Percentiles rank a stretch among this genome's conserved stretches.
Evolutionary conservation across 2,797 vertebrate species (phyloP).

Genomic region (Pygocentrus nattereri): DNA sequence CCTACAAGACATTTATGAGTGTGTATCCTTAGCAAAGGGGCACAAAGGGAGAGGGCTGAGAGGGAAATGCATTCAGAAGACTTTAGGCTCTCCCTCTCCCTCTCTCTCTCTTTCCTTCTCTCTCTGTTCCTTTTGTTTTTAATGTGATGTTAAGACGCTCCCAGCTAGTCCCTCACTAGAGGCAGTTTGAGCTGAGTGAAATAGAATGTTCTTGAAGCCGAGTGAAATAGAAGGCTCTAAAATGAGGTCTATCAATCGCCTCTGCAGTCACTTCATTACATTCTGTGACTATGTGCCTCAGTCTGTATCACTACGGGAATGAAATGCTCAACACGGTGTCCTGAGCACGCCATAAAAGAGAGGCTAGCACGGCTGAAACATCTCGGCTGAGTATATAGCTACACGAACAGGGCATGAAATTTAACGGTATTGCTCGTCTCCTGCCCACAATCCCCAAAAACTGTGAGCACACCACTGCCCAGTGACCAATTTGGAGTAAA

Average conservation of each 20-base stretch:
- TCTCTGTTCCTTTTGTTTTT: constrained; percentile 62
- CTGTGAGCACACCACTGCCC: background rate
- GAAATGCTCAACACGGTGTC: constrained; percentile 70
- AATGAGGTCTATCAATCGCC: constrained; percentile 76
- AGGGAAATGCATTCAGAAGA: constrained; percentile 48
- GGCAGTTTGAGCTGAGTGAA: constrained; percentile 75
- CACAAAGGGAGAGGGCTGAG: constrained; percentile 54
- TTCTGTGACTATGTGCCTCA: constrained; percentile 71
- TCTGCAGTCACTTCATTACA: constrained; percentile 51
- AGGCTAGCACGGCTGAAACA: constrained; percentile 72
- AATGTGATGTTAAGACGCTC: constrained; percentile 69
- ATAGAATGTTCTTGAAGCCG: constrained; percentile 50
- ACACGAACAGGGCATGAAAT: constrained; percentile 79
- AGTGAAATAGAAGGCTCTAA: constrained; percentile 69
- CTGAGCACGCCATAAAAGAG: constrained; percentile 74
- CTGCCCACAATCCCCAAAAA: constrained; percentile 43
- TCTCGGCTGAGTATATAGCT: constrained; percentile 64
- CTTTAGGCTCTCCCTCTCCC: constrained; percentile 51
- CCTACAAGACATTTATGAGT: constrained; percentile 74
- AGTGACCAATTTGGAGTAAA: constrained; percentile 27
- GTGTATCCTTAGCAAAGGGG: constrained; percentile 66
- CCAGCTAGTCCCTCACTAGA: constrained; percentile 68
- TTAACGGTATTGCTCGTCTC: constrained; percentile 74
- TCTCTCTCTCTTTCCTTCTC: constrained; percentile 57
- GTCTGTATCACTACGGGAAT: constrained; percentile 72